Evolutionary conservation across 2,797 vertebrate species (phyloP).

Genomic region (Oryzias sinensis): DNA sequence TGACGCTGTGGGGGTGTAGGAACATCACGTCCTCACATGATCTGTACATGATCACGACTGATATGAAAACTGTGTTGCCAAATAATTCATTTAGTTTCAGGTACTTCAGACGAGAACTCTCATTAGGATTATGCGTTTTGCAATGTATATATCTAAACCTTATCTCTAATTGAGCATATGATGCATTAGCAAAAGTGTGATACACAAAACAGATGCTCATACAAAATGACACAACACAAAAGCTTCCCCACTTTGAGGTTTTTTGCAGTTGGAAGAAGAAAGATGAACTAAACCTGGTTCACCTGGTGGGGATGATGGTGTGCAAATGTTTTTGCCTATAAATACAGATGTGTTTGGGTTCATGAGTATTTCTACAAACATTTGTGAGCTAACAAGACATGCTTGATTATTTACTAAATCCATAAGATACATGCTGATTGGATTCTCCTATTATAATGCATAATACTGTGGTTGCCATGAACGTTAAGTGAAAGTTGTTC

Average conservation of each 20-base stretch:
- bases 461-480: constrained; percentile 13
- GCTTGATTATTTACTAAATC: constrained; percentile 1
- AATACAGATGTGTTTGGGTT: constrained; percentile 1
- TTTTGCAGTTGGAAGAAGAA: constrained; percentile 49
- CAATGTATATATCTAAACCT: constrained; percentile 7
- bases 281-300: constrained; percentile 40
- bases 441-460: too few species aligned
- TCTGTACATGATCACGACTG: constrained; percentile 4
- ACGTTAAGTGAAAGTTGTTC: constrained; percentile 28
- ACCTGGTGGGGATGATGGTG: too few species aligned
- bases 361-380: constrained; percentile 6
- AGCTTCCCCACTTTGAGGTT: constrained; percentile 23
- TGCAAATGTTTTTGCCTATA: too few species aligned
- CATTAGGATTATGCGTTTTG: constrained; percentile 2
- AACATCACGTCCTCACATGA: constrained; percentile 56
- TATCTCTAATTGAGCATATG: not conserved
- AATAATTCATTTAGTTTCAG: not conserved
- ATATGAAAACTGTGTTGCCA: not conserved
- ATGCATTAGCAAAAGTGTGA: not conserved
- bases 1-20: constrained; percentile 54
- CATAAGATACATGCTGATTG: constrained; percentile 2
- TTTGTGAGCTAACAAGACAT: constrained; percentile 12
- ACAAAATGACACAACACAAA: not conserved
- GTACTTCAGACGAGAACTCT: constrained; percentile 3
- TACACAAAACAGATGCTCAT: constrained; percentile 9